phyloP scores from a whole-genome alignment of 2,888 invertebrate species.

The Mylabris sibirica region DNA sequence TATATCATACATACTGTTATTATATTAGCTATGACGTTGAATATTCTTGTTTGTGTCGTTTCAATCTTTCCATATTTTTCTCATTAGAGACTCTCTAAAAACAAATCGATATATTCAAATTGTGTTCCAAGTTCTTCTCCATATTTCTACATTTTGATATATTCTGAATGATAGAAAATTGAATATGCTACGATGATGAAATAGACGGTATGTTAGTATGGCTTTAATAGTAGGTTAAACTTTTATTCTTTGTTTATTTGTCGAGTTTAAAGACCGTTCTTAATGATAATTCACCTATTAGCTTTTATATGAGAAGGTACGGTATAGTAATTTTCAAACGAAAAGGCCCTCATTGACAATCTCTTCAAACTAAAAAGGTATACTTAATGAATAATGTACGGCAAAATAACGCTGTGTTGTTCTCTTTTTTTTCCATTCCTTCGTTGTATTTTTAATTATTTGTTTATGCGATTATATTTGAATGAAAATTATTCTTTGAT shows the following conservation, averaged over 20 bases:
- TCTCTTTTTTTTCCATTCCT: too few species aligned
- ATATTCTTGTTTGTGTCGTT: background rate
- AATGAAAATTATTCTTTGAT: constrained; percentile 2
- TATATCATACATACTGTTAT: too few species aligned
- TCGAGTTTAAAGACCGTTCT: background rate
- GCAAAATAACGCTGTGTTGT: constrained; percentile 15
- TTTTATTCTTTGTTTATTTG: constrained; percentile 4
- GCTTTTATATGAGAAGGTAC: constrained; percentile 11
- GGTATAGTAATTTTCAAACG: background rate
- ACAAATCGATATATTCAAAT: background rate
- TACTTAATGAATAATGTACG: background rate
- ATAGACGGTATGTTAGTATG: background rate
- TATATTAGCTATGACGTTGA: constrained; percentile 17
- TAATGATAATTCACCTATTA: constrained; percentile 15
- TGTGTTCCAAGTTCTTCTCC: background rate
- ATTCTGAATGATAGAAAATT: background rate
- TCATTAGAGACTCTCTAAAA: background rate
- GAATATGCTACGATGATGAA: background rate
- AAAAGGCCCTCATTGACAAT: constrained; percentile 20
- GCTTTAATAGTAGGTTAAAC: background rate
- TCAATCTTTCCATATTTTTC: background rate
- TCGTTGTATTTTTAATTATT: constrained; percentile 3
- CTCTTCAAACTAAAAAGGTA: constrained; percentile 8
- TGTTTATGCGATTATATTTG: constrained; percentile 4
- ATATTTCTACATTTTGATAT: background rate